Evolutionary conservation across 35 echinoderm and acorn worm genomes (phyloP).

Genomic region (Strongylocentrotus purpuratus): DNA sequence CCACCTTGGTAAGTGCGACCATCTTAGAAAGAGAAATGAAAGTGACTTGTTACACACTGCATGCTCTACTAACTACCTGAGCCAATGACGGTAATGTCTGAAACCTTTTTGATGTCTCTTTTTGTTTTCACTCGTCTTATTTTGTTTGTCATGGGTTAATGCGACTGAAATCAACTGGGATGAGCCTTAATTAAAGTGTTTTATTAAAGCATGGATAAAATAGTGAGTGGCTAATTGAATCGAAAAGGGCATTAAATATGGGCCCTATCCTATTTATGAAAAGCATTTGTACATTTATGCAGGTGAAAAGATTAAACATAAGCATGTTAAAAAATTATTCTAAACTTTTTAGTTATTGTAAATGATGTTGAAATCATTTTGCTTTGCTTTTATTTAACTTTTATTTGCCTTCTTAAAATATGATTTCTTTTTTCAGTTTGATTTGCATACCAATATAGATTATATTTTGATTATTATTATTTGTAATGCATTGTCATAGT

Average conservation of each 20-base stretch:
- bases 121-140: background rate
- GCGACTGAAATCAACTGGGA: background rate
- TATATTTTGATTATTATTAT: background rate
- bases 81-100: slow-evolving; percentile 7
- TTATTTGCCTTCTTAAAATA: background rate
- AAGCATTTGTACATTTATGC: no score
- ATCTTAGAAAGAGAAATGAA: slow-evolving; percentile 28
- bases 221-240: background rate
- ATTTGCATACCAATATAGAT: background rate
- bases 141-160: background rate
- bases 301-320: background rate
- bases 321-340: background rate
- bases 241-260: no score
- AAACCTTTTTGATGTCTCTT: background rate
- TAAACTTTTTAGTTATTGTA: background rate
- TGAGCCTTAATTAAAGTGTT: background rate
- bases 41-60: slow-evolving; percentile 33
- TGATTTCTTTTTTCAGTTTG: background rate
- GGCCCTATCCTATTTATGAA: no score
- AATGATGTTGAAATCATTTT: background rate
- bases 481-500: background rate
- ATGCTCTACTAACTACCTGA: slow-evolving; percentile 54
- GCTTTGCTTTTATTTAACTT: background rate
- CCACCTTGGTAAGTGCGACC: slow-evolving; percentile 42
- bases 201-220: background rate